A percentile compares a stretch with the other conserved stretches of the same genome.
phyloP scores from a whole-genome alignment of 1,140 invertebrate species.

The Bombus sibiricus region DNA sequence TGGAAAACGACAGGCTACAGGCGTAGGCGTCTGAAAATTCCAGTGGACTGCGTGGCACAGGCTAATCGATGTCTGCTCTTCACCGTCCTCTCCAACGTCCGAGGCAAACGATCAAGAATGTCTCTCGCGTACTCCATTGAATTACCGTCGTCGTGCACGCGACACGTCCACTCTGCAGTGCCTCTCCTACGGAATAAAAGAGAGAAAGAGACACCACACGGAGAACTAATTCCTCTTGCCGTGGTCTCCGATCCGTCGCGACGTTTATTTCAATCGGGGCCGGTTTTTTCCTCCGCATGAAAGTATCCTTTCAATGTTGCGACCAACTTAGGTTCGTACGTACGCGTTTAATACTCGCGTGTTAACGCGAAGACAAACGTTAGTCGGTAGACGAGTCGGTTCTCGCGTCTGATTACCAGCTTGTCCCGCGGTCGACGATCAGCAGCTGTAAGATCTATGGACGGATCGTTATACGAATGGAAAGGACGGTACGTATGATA shows the following conservation, averaged over 20 bases:
- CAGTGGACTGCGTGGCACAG: neutral
- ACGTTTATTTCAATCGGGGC: conserved; percentile 21
- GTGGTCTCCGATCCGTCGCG: neutral
- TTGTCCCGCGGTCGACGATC: neutral
- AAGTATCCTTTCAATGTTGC: neutral
- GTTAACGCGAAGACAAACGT: too few species aligned
- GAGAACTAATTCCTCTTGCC: neutral
- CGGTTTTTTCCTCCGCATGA: neutral
- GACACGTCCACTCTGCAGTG: conserved; percentile 31
- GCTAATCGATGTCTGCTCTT: conserved; percentile 29
- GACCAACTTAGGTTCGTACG: neutral
- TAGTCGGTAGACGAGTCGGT: neutral
- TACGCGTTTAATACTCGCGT: neutral
- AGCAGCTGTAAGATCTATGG: neutral
- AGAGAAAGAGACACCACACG: neutral
- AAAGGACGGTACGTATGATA: neutral
- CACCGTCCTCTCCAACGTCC: conserved; percentile 16
- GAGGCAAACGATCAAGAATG: conserved; percentile 36
- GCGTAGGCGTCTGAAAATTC: conserved; percentile 24
- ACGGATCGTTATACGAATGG: neutral
- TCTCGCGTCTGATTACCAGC: conserved; percentile 8
- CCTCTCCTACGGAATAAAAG: neutral
- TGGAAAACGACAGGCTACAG: neutral
- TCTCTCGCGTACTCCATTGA: conserved; percentile 53
- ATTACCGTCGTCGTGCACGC: conserved; percentile 68